A percentile compares a stretch with the other conserved stretches of the same genome.
Conservation (phyloP, 2,797 vertebrate species). For the Neopelma chrysocephalum region DNA sequence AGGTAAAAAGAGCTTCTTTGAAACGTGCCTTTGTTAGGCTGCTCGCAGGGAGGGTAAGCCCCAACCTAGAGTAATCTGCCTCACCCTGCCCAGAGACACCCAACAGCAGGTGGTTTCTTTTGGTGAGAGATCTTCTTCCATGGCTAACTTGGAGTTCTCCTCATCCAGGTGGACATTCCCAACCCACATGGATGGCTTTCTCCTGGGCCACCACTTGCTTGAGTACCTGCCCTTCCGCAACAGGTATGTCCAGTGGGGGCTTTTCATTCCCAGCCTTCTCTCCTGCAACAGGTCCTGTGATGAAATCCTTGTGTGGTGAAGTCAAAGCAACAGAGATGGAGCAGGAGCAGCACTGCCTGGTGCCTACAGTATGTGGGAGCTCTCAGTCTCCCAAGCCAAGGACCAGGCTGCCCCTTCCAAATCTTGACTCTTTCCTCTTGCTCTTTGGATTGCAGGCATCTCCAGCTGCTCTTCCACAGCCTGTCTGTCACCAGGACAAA, state of each 20-base stretch:
- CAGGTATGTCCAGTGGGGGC: neutral
- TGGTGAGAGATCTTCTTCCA: neutral
- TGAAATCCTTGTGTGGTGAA: neutral
- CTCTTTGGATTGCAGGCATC: neutral
- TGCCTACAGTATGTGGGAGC: neutral
- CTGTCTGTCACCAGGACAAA: neutral
- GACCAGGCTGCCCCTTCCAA: neutral
- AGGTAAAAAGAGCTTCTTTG: neutral
- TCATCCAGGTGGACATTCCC: neutral
- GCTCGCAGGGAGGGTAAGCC: neutral
- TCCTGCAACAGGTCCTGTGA: accelerated
- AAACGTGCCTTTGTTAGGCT: neutral
- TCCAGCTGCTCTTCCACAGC: neutral
- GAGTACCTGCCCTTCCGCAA: neutral
- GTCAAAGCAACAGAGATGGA: neutral
- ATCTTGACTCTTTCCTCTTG: neutral
- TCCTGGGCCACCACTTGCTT: neutral
- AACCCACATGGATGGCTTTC: neutral
- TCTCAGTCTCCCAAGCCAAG: neutral
- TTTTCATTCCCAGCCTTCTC: neutral
- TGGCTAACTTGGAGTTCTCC: neutral
- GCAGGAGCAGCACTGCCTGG: neutral
- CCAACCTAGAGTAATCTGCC: neutral
- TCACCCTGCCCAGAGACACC: accelerated
- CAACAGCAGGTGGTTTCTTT: neutral